Conservation (phyloP, 2,113 vertebrate species). For the Atrichornis clamosus region DNA sequence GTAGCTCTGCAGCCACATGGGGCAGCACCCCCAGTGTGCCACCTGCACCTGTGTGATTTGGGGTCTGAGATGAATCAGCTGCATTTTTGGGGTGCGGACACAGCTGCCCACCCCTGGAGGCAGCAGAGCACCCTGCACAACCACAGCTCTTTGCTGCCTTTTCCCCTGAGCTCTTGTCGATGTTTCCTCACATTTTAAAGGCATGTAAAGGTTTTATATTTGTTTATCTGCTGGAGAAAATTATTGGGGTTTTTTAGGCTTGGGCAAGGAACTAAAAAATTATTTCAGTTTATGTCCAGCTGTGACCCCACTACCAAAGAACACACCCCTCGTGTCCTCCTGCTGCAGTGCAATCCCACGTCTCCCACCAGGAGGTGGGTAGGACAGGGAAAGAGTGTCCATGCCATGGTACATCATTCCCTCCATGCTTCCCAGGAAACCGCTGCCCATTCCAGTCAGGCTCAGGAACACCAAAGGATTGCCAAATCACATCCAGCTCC, state of each 20-base stretch:
- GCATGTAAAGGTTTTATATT: neutral
- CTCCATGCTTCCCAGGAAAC: neutral
- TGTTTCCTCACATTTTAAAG: neutral
- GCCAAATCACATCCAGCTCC: neutral
- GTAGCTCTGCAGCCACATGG: neutral
- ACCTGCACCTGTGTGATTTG: neutral
- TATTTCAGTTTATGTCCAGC: neutral
- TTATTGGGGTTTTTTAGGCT: neutral
- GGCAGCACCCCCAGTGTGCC: neutral
- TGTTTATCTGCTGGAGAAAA: neutral
- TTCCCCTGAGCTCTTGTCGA: rapidly evolving
- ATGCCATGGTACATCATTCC: rapidly evolving
- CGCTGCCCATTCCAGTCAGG: neutral
- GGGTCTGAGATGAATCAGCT: neutral
- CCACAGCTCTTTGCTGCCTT: neutral
- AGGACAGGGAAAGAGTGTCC: neutral
- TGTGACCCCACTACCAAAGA: neutral
- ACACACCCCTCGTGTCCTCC: neutral
- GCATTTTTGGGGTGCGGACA: rapidly evolving
- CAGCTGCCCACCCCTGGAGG: neutral
- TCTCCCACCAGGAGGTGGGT: neutral
- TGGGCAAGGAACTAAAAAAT: neutral
- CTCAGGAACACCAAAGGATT: neutral
- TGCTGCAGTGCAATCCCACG: neutral
- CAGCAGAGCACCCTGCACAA: neutral